Evolutionary conservation across 2,888 invertebrate species (phyloP), one percentile per base, ranked within the genome.

Genomic region (Acleris literana): DNA sequence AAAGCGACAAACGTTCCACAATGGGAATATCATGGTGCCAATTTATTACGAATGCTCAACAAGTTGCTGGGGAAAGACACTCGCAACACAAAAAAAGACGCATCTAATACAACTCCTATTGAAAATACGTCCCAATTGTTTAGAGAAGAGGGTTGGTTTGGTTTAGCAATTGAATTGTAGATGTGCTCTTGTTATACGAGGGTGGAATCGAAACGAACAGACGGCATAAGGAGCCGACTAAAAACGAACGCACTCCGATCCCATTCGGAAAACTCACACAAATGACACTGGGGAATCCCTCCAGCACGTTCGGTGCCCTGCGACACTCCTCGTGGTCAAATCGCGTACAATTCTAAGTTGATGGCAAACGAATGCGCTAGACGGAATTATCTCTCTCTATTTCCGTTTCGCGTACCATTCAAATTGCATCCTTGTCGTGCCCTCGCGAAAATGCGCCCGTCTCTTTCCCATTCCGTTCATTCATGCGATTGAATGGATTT

Each of bases 11-110:
- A 90, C 87, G 84, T 81, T 87, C 86, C 85, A 91, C 92, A 92
- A 92, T 91, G 89, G 89, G 88, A 92, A 90, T 88, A 90, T 90
- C 88, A 90, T 85, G 88, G 86, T 86, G 87, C 90, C 90, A 90
- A 92, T 92, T 91, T 92, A 91, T 92, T 91, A 91, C 90, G 86
- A 91, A 87, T 90, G 92, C 86, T 91, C 92, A 92, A 92, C 92
- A 92, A 92, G 92, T 92, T 85, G 92, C 86, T 83, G 87, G 88
- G 90, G 88, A 82, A 83, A 74, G 76, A 53, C 53, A 52, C 48
- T 17, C 76, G 79, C n/a, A 33, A 76, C 83, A 83, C 85, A 88
- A 87, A 89, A 88, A 89, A 39, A 39, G 39, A 39, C 39, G 11
- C 39, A 39, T 13, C 39, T 39, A 39, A 13, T 13, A 39, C 39